Evolutionary conservation across 1,140 invertebrate species (phyloP), one percentile per base, ranked within the genome.

Genomic region (Microplitis mediator): DNA sequence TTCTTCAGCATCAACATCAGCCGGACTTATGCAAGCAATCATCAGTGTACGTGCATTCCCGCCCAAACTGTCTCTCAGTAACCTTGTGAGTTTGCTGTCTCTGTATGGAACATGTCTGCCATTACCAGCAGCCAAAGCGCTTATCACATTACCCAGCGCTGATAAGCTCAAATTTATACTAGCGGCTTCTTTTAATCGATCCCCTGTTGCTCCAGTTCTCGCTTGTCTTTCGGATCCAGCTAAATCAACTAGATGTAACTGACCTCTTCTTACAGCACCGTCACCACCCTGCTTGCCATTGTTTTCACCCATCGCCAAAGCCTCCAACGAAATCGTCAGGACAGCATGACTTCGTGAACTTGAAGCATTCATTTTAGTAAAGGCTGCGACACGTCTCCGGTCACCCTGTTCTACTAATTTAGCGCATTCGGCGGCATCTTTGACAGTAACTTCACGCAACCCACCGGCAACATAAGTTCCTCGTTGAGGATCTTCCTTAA

Each of bases 131-230:
- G 97, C 96, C 50, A 98, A 85, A 0, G 96, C 95, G 11, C 95
- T 97, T 69, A 98, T 98, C 0, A 98, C 96, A 88, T 98, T 98
- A 13, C 96, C 97, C 52, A 98, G 85, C 0, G 96, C 97, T 9
- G 95, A 97, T 13, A 98, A 86, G 5, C 95, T 97, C n/a, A 98
- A 85, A 88, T 98, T 98, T 71, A 98, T 98, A 88, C 97, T 97
- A 0, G 95, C 97, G 0, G 96, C 96, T 88, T 98, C 96, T 81
- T 95, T 97, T 23, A 98, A 86, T 23, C 96, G 87, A 74, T 97
- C 95, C 0, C 96, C 95, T 2, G 91, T 91, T 1, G 94, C 93
- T 9, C 95, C 93, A 39, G 95, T 96, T 83, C 96, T 96, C 0
- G 91, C 88, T 83, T 97, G 95, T 74, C 95, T 84, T 82, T 97